phyloP scores from a whole-genome alignment of 1,140 invertebrate species.

The Diachasma alloeum region DNA sequence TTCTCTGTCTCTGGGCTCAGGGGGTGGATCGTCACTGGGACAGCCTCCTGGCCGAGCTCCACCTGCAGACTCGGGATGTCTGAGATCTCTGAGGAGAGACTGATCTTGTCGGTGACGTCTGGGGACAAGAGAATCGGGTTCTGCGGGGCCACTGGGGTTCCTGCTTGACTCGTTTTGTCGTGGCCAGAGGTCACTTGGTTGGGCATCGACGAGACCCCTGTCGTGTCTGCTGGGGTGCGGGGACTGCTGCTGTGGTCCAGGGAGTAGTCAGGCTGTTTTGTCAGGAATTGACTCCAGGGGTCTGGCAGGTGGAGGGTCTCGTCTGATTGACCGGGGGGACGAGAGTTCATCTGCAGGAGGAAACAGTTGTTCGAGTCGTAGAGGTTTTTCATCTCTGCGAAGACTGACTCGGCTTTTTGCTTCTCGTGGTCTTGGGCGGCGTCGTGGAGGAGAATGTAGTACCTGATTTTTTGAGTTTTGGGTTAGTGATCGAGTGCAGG shows the following conservation, averaged over 20 bases:
- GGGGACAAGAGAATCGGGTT: constrained; percentile 46
- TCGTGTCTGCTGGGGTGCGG: constrained; percentile 67
- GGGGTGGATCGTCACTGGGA: constrained; percentile 68
- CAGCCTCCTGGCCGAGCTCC: constrained; percentile 66
- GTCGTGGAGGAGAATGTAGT: constrained; percentile 92
- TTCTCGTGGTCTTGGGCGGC: constrained; percentile 69
- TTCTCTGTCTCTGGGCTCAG: constrained; percentile 69
- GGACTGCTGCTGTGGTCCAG: constrained; percentile 73
- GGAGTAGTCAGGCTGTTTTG: constrained; percentile 66
- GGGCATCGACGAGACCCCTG: constrained; percentile 67
- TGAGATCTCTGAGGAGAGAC: constrained; percentile 49
- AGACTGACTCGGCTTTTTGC: constrained; percentile 78
- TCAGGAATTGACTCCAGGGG: constrained; percentile 84
- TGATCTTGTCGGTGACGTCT: constrained; percentile 48
- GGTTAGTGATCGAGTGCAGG: too few relatives aligned
- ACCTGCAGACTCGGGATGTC: constrained; percentile 41
- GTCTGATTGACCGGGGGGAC: constrained; percentile 66
- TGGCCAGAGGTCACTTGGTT: constrained; percentile 56
- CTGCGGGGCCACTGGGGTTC: constrained; percentile 54
- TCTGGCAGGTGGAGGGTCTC: constrained; percentile 74
- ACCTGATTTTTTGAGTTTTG: constrained; percentile 58
- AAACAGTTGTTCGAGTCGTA: constrained; percentile 89
- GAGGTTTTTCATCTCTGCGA: constrained; percentile 83
- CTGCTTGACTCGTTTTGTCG: constrained; percentile 59
- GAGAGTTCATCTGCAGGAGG: constrained; percentile 87